Evolutionary conservation across 2,113 vertebrate genomes (phyloP).

Genomic region (Notarius lentiginosus): DNA sequence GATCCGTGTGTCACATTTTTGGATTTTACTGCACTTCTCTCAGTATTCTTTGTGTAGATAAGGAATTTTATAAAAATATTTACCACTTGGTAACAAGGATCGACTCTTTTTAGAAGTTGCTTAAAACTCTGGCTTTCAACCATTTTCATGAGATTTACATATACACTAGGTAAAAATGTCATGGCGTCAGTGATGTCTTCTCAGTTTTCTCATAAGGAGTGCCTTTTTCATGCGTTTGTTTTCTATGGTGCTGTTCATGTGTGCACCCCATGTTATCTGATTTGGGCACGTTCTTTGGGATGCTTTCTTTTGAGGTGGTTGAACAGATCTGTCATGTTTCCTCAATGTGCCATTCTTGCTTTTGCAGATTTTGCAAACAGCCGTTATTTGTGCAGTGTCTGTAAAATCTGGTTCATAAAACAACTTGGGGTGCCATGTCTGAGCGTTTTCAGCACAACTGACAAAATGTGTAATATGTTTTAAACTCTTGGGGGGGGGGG

Average conservation of each 20-base stretch:
- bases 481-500: no score
- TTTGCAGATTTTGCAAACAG: not conserved
- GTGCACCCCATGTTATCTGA: not conserved
- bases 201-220: not conserved
- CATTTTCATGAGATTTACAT: not conserved
- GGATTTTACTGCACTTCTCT: not conserved
- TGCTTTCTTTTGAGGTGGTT: not conserved
- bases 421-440: no score
- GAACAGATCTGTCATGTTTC: not conserved
- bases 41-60: not conserved
- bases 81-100: not conserved
- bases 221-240: not conserved
- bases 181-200: not conserved
- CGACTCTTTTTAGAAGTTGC: not conserved
- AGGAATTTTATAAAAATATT: not conserved
- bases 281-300: not conserved
- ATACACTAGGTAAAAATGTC: not conserved
- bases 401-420: not conserved
- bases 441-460: not conserved
- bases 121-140: not conserved
- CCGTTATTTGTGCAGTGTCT: not conserved
- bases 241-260: not conserved
- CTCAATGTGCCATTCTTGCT: not conserved
- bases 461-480: not conserved
- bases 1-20: not conserved